phyloP scores from a whole-genome alignment of 2,113 vertebrate species.

The Columba janthina region DNA sequence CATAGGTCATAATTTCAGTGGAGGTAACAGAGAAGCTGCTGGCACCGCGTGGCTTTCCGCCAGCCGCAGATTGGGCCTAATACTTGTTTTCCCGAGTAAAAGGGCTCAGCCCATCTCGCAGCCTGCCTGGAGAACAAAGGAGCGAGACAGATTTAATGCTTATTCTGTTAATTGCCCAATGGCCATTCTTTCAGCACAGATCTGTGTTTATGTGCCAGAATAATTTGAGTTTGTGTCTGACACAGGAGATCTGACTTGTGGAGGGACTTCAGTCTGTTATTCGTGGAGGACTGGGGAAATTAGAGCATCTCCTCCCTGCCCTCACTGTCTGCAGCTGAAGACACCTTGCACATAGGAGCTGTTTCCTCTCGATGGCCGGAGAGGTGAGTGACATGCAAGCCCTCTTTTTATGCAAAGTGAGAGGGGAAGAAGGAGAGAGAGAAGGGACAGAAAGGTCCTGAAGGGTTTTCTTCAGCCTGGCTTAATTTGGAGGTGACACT shows the following conservation, averaged over 20 bases:
- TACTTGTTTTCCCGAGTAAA: constrained; percentile 29
- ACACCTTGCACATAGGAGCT: background rate
- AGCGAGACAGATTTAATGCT: background rate
- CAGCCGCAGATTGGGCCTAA: background rate
- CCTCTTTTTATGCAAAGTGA: background rate
- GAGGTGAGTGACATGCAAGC: background rate
- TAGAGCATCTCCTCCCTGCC: background rate
- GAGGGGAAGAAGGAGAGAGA: background rate
- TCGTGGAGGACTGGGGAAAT: background rate
- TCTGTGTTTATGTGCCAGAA: constrained; percentile 27
- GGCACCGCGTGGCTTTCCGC: background rate
- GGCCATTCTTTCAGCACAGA: constrained; percentile 23
- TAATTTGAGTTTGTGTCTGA: constrained; percentile 46
- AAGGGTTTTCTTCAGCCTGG: constrained; percentile 38
- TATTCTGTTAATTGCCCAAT: constrained; percentile 13
- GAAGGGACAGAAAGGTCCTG: background rate
- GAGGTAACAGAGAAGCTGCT: background rate
- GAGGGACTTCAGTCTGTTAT: background rate
- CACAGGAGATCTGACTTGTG: constrained; percentile 5
- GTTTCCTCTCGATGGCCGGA: background rate
- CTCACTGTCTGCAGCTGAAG: background rate
- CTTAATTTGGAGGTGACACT: constrained; percentile 46
- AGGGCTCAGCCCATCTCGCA: constrained; percentile 1
- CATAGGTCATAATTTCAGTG: background rate
- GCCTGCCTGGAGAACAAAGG: constrained; percentile 17